A percentile compares a stretch with the other conserved stretches of the same genome.
Evolutionary conservation across 1,140 invertebrate genomes (phyloP).

Genomic region (Leucophenga varia): DNA sequence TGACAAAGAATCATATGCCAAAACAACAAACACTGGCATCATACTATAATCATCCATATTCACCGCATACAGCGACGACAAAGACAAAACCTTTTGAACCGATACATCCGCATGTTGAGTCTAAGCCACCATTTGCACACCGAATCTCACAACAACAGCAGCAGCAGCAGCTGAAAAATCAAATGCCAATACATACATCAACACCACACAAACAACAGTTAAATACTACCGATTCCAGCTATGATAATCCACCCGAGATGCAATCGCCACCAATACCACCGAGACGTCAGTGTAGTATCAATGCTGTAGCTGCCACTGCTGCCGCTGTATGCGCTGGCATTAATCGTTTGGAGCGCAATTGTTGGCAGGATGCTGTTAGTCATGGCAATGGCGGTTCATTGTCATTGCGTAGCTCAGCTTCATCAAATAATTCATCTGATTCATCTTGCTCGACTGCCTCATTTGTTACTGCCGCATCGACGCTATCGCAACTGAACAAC

Average conservation of each 20-base stretch:
- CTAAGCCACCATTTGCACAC: constrained; percentile 19
- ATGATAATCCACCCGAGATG: constrained; percentile 48
- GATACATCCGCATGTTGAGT: constrained; percentile 20
- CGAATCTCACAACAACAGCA: background rate
- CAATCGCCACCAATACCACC: constrained; percentile 52
- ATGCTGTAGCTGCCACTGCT: constrained; percentile 41
- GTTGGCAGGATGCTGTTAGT: constrained; percentile 32
- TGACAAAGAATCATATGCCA: constrained; percentile 1
- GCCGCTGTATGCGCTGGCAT: constrained; percentile 46
- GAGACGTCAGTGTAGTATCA: constrained; percentile 34
- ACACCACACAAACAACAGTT: constrained; percentile 25
- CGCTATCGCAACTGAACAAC: constrained; percentile 42
- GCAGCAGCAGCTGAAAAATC: constrained; percentile 7
- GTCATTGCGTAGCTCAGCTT: constrained; percentile 35
- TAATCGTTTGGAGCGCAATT: constrained; percentile 43
- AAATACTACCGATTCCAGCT: constrained; percentile 37
- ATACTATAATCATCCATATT: constrained; percentile 49
- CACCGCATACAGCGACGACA: constrained; percentile 14
- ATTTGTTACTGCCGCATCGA: constrained; percentile 46
- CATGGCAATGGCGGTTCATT: constrained; percentile 14
- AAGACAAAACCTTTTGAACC: constrained; percentile 1
- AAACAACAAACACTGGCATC: constrained; percentile 16
- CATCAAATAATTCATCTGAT: constrained; percentile 27
- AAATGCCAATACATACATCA: constrained; percentile 18
- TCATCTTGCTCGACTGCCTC: constrained; percentile 40